Evolutionary conservation across 2,888 invertebrate genomes (phyloP).

Genomic region (Heliconius erato): DNA sequence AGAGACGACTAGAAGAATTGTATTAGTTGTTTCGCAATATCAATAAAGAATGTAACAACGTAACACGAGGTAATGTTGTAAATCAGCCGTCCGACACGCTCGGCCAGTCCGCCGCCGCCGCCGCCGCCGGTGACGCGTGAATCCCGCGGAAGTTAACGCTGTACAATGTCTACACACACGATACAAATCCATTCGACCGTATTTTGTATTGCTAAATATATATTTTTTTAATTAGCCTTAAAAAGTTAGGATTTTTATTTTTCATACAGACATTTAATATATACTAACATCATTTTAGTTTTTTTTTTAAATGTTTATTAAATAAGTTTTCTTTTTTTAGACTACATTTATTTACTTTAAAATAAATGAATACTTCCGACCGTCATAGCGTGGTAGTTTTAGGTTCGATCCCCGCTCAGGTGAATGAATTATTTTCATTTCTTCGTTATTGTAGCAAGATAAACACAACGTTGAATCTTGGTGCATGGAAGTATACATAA

Average conservation of each 20-base stretch:
- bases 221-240: neutral
- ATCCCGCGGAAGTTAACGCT: slow-evolving; percentile 36
- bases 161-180: neutral
- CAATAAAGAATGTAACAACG: slow-evolving; percentile 1
- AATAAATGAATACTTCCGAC: neutral
- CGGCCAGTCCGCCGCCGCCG: slow-evolving; percentile 8
- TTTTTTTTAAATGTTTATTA: too few species aligned
- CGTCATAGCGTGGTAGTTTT: too few species aligned
- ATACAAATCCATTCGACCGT: neutral
- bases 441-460: too few species aligned
- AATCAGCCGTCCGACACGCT: slow-evolving; percentile 23
- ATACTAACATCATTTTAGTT: too few species aligned
- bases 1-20: neutral
- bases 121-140: slow-evolving; percentile 29
- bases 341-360: neutral
- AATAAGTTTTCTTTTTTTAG: neutral
- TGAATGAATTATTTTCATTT: too few species aligned
- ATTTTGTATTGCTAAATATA: too few species aligned
- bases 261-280: too few species aligned
- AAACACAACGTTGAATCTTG: too few species aligned
- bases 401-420: too few species aligned
- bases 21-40: neutral
- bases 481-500: neutral
- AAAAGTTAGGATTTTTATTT: neutral
- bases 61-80: slow-evolving; percentile 21